Evolutionary conservation across 2,888 invertebrate species (phyloP), one percentile per base, ranked within the genome.

Genomic region (Ptychoptera albimana): DNA sequence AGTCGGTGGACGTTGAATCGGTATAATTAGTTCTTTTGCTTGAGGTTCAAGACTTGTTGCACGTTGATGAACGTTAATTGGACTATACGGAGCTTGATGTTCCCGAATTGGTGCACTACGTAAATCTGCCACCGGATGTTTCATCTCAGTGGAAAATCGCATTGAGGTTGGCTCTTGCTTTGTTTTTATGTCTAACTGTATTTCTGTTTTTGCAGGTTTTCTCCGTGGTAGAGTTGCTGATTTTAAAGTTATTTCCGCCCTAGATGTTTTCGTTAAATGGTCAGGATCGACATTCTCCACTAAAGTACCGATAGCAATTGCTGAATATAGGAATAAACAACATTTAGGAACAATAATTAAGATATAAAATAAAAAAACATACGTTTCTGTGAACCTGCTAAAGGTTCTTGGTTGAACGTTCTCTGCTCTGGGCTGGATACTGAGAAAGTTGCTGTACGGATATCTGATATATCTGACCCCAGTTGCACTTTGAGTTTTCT

Each of bases 211-310:
- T 39, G 73, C 69, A 4, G 75, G 74, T 55, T 77, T 77, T 30
- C 77, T 67, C 50, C 78, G 67, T 5, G 78, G 78, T 49, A 79
- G 60, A 1, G 79, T 79, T 1, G 78, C 77, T 46, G 77, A 77
- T 56, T 79, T 78, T 29, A 78, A 59, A 1, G 74, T 75, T 44
- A 79, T 77, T 52, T 78, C 77, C 51, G 77, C 74, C 16, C 74
- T 73, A 12, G 76, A 75, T 2, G 73, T 74, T 60, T 77, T 72
- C 34, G 66, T 61, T 47, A 57, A 60, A 49, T 61, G 61, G 8
- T 45, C 32, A 31, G 45, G 46, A 9, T 42, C 42, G 13, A 23
- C 36, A 35, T 42, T 42, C n/a, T 42, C 35, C 2, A 34, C 34
- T 12, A 45, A 46, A 10, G 42, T 35, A n/a, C 14, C 12, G 16